These are phyloP conservation scores for Camponotus vicinus DNA, from an alignment of 1,140 invertebrate genomes.

Conservation along the genomic window DNA sequence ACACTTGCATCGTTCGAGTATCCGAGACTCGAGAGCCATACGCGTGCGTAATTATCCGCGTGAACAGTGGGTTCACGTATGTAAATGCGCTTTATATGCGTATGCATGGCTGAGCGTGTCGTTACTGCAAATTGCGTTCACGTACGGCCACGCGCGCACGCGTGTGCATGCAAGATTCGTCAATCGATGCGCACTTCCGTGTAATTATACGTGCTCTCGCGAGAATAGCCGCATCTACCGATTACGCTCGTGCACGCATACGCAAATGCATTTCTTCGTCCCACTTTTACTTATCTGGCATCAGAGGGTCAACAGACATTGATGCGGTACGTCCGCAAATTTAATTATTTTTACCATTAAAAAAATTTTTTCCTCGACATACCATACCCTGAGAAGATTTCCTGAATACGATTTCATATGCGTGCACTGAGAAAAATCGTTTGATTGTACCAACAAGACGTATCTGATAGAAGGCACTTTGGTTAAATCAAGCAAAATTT, in stretches of 20 bases:
- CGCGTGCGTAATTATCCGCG: conserved; percentile 71
- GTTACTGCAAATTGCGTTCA: conserved; percentile 71
- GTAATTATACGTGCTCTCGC: conserved; percentile 56
- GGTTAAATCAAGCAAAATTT: too few species aligned
- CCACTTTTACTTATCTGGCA: neutral
- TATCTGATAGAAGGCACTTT: too few species aligned
- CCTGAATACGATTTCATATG: too few species aligned
- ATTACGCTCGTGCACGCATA: neutral
- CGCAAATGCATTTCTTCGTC: neutral
- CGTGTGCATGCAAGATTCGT: conserved; percentile 52
- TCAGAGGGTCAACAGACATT: neutral
- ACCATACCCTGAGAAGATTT: neutral
- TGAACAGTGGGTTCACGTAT: conserved; percentile 72
- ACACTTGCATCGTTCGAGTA: conserved; percentile 46
- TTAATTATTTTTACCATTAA: neutral
- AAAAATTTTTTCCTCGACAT: neutral
- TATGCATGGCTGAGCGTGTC: conserved; percentile 68
- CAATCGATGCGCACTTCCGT: conserved; percentile 47
- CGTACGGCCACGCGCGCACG: conserved; percentile 47
- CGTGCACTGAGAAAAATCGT: too few species aligned
- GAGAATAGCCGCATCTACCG: conserved; percentile 42
- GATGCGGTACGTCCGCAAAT: neutral
- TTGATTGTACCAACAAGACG: too few species aligned
- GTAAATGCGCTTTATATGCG: conserved; percentile 68
- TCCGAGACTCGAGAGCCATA: conserved; percentile 24